Evolutionary conservation across 1,140 invertebrate genomes (phyloP).

Genomic region (Aporrectodea caliginosa): DNA sequence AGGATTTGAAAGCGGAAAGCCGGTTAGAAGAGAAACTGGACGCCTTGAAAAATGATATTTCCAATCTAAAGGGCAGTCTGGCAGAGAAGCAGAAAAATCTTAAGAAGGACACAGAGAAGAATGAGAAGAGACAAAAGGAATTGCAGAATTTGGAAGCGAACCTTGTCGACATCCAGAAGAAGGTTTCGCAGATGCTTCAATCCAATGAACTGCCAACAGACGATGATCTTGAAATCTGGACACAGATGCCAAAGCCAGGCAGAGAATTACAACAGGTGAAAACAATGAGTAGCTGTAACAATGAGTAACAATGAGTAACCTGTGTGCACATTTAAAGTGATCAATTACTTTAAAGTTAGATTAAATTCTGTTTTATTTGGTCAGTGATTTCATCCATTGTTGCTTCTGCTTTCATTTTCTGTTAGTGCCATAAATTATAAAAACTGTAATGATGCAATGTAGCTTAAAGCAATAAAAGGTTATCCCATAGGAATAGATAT

Average conservation of each 20-base stretch:
- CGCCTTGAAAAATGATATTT: background rate
- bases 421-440: no score
- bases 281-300: no score
- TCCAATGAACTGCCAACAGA: background rate
- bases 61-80: background rate
- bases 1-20: background rate
- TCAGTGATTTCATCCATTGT: no score
- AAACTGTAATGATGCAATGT: no score
- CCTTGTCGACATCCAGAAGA: background rate
- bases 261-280: background rate
- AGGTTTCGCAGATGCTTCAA: background rate
- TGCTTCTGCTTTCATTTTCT: no score
- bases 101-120: background rate
- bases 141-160: background rate
- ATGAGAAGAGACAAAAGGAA: slow-evolving; percentile 1
- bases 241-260: background rate
- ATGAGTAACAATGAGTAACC: no score
- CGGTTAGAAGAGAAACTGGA: background rate
- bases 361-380: no score
- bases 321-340: no score
- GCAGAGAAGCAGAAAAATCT: background rate
- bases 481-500: no score
- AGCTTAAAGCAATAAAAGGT: no score
- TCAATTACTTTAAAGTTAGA: no score
- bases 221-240: background rate